These are phyloP conservation scores for Calidris pugnax DNA, from an alignment of 2,113 vertebrate genomes.

Conservation along the genomic window DNA sequence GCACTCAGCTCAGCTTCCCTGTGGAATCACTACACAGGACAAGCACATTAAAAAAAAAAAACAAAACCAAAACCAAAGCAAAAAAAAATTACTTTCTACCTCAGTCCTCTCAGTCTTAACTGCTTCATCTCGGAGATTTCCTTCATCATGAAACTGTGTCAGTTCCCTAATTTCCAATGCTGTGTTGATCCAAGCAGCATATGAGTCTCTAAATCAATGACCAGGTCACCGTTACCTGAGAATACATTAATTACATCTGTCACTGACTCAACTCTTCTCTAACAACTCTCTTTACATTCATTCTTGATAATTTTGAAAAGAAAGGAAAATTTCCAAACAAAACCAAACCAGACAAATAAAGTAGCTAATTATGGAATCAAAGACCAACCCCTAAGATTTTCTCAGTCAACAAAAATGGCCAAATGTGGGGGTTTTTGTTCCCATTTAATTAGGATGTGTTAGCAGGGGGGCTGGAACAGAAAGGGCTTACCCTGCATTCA, in stretches of 20 bases:
- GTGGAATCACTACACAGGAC: background rate
- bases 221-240: background rate
- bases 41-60: background rate
- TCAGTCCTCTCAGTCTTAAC: background rate
- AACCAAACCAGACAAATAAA: background rate
- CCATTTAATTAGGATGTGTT: background rate
- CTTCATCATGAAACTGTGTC: background rate
- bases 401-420: background rate
- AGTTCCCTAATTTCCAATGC: background rate
- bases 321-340: background rate
- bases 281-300: background rate
- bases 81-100: background rate
- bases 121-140: background rate
- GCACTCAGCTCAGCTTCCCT: background rate
- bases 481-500: background rate
- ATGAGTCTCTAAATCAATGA: background rate
- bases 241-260: background rate
- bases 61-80: no score
- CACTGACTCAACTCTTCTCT: background rate
- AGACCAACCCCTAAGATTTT: background rate
- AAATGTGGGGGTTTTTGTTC: background rate
- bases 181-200: background rate
- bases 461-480: background rate
- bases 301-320: background rate
- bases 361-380: background rate